These are phyloP conservation scores for Albula goreensis DNA, from an alignment of 2,113 vertebrate species.

Conservation along the genomic window DNA sequence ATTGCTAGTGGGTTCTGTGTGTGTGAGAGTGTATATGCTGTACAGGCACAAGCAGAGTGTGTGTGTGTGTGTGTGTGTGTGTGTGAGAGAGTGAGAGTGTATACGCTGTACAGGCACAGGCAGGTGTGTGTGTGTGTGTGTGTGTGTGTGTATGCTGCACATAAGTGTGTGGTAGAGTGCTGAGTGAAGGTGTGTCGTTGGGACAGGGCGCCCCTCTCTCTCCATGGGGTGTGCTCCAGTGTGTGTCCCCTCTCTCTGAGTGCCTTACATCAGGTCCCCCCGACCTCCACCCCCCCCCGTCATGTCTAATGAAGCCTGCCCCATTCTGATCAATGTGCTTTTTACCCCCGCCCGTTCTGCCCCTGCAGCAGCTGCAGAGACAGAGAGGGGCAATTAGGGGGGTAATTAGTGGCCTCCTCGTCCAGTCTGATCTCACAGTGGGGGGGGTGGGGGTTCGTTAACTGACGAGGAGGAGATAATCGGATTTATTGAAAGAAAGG, in stretches of 20 bases:
- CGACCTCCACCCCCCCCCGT: slow-evolving; percentile 24
- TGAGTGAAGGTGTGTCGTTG: too few relatives aligned
- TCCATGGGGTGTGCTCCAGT: neutral
- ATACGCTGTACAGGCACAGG: neutral
- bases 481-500: slow-evolving; percentile 66
- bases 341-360: slow-evolving; percentile 43
- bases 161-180: too few relatives aligned
- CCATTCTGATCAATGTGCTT: slow-evolving; percentile 52
- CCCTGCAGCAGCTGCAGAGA: slow-evolving; percentile 65
- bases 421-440: slow-evolving; percentile 50
- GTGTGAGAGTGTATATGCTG: neutral
- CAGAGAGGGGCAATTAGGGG: slow-evolving; percentile 65
- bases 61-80: slow-evolving; percentile 27
- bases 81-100: neutral
- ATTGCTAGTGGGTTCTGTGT: neutral
- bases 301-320: slow-evolving; percentile 39
- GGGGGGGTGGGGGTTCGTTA: slow-evolving; percentile 60
- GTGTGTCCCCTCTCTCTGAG: neutral
- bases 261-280: neutral
- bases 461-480: slow-evolving; percentile 64
- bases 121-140: slow-evolving; percentile 23
- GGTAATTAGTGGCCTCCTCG: slow-evolving; percentile 64
- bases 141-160: neutral
- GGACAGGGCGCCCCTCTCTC: too few relatives aligned
- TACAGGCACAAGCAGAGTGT: neutral